Conservation (phyloP, 2,113 vertebrate genomes). For the Corythaeola cristata region DNA sequence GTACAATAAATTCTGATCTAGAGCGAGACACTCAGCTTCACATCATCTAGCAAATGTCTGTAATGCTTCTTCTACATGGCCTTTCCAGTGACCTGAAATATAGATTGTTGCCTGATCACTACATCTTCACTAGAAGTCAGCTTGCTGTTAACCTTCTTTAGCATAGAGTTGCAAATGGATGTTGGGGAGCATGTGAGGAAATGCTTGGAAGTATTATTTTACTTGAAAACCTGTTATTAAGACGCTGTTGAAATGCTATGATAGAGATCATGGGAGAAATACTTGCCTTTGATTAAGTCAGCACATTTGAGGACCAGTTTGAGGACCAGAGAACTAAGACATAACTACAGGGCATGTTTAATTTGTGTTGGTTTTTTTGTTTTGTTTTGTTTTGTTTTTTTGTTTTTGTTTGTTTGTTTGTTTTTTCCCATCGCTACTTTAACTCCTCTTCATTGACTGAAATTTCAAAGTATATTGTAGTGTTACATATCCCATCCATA, state of each 20-base stretch:
- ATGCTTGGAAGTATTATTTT: background rate
- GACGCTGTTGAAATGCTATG: background rate
- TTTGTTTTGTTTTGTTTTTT: too few species aligned
- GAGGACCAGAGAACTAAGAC: background rate
- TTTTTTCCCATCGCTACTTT: background rate
- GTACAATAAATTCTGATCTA: conserved; percentile 64
- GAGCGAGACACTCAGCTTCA: conserved; percentile 7
- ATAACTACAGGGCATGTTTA: background rate
- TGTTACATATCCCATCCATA: background rate
- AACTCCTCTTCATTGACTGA: background rate
- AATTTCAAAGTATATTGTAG: background rate
- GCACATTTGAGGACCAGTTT: background rate
- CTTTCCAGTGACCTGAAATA: conserved; percentile 29
- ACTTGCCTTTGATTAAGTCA: background rate
- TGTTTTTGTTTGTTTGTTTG: too few species aligned
- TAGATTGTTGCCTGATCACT: background rate
- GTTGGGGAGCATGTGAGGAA: background rate
- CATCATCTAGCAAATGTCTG: conserved; percentile 37
- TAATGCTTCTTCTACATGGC: background rate
- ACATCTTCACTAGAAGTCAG: background rate
- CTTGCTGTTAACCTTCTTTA: background rate
- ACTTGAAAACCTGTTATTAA: background rate
- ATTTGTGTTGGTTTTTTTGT: background rate
- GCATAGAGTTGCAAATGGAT: background rate
- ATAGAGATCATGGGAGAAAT: background rate